phyloP scores from a whole-genome alignment of 2,888 invertebrate species.

The Dorcus hopei region DNA sequence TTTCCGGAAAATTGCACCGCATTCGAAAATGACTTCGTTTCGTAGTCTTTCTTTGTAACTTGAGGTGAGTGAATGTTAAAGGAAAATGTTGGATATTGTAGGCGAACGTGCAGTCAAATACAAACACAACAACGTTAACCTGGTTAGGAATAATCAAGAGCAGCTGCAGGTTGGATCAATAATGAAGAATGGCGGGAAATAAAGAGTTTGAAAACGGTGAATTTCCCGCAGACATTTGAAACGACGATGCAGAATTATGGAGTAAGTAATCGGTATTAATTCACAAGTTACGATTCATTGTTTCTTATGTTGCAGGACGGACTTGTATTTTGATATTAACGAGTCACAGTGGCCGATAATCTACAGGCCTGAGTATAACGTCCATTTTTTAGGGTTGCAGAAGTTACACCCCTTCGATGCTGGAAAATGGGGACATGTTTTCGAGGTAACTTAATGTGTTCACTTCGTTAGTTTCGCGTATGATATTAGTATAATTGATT shows the following conservation, averaged over 20 bases:
- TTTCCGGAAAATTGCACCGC: not conserved
- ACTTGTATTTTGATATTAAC: conserved; percentile 55
- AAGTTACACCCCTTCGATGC: conserved; percentile 87
- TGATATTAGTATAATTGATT: too few relatives aligned
- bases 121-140: not conserved
- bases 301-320: conserved; percentile 21
- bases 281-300: not conserved
- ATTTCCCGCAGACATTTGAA: not conserved
- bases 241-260: conserved; percentile 15
- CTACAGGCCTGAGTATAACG: conserved; percentile 75
- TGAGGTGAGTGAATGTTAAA: not conserved
- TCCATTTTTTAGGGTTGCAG: conserved; percentile 76
- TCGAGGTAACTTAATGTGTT: conserved; percentile 52
- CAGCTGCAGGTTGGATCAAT: conserved; percentile 3
- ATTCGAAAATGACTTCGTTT: not conserved
- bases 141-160: not conserved
- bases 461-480: too few relatives aligned
- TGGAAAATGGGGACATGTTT: conserved; percentile 79
- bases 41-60: too few relatives aligned
- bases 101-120: not conserved
- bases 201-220: not conserved
- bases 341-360: conserved; percentile 73
- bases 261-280: conserved; percentile 16
- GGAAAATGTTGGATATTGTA: not conserved
- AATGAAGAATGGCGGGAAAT: conserved; percentile 16